Percentiles rank a stretch among this genome's conserved stretches.
Evolutionary conservation across 2,797 vertebrate genomes (phyloP).

Genomic region (Scolopax rusticola): DNA sequence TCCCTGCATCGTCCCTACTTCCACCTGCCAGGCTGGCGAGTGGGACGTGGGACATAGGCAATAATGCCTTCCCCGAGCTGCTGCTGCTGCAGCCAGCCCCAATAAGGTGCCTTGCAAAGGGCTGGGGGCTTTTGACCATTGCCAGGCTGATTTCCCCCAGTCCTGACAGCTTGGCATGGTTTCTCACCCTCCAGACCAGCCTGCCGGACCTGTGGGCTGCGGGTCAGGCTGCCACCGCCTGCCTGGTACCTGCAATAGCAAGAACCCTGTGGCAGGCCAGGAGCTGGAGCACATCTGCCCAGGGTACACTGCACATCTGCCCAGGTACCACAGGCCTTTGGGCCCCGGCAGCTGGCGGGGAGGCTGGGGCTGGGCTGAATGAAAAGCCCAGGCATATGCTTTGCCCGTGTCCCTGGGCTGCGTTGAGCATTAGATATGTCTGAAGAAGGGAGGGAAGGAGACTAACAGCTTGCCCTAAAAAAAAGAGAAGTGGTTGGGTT

Average conservation of each 20-base stretch:
- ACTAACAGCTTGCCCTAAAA: background rate
- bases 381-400: background rate
- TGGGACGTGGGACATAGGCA: background rate
- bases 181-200: background rate
- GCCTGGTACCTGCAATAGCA: constrained; percentile 35
- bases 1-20: fast-evolving
- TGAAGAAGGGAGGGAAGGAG: background rate
- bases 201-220: background rate
- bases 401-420: background rate
- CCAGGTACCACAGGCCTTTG: background rate
- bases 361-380: background rate
- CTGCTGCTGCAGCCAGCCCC: background rate
- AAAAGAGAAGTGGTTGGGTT: background rate
- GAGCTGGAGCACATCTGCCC: background rate
- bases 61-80: background rate
- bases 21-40: background rate
- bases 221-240: constrained; percentile 42
- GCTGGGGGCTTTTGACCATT: background rate
- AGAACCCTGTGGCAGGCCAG: background rate
- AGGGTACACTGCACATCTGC: background rate
- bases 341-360: background rate
- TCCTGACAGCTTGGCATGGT: background rate
- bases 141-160: background rate
- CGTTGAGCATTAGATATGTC: background rate
- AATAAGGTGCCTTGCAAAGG: fast-evolving